Evolutionary conservation across 2,113 vertebrate genomes (phyloP), one percentile per base, ranked within the genome.

Genomic region (Neogobius melanostomus): DNA sequence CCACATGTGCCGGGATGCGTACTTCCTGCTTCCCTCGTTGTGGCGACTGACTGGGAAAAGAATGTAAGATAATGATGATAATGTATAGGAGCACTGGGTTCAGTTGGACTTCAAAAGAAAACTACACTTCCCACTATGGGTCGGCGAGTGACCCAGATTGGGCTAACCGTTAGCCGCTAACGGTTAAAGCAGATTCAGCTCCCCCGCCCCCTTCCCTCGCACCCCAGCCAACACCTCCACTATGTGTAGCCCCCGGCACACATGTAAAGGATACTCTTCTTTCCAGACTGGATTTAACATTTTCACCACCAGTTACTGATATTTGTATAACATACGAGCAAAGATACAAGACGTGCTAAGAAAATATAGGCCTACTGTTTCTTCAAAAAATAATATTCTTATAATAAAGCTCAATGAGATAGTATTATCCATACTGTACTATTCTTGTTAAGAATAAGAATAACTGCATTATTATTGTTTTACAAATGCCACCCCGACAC

Each of bases 91-190:
- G 77, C 87, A 82, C 75, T 82, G 85, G 87, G 87, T 80, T 87
- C 84, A 80, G 68, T 16, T 64, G 66, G 72, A 62, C 60, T 7
- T 50, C 60, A 36, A 59, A 36, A 36, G 28, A 36, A 57, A 73
- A 68, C 65, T n/a, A 48, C 66, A 21, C 62, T 64, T 72, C 66
- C 69, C 75, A 51, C 9, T 74, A 28, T 6, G 17, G 77, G 68
- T 68, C 46, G 74, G 36, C 51, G 9, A 63, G 57, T 90, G 88
- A 87, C 83, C 86, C 85, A 86, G 82, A 86, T 85, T 84, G 28
- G 28, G 57, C 12, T 68, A 21, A 21, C 21, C 21, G 21, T 21
- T 21, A 21, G n/a, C 21, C 21, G 21, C 1, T 21, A 83, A 81
- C 68, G 28, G 68, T 60, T 70, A 75, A 75, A 88, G 68, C 79